Conservation (phyloP, 2,113 vertebrate species). For the Nothocercus julius region DNA sequence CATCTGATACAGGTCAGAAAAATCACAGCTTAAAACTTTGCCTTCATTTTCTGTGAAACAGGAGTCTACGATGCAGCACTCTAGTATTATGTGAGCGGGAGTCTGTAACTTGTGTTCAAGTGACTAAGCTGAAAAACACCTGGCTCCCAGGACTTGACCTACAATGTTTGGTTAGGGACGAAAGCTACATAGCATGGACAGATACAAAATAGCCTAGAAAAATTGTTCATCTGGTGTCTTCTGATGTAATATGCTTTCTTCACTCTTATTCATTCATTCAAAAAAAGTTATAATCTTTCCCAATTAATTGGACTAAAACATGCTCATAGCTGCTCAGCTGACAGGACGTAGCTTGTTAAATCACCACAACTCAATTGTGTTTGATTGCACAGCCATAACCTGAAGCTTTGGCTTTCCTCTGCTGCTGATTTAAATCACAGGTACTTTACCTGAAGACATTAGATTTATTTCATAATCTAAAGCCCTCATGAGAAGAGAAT, state of each 20-base stretch:
- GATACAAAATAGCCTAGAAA: background rate
- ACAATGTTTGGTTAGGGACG: background rate
- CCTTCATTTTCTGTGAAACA: background rate
- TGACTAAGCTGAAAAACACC: background rate
- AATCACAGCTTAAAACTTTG: background rate
- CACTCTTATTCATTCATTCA: background rate
- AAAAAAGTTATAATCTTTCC: background rate
- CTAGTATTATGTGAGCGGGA: background rate
- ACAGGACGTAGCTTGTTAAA: constrained; percentile 42
- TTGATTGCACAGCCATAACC: constrained; percentile 19
- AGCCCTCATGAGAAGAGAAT: background rate
- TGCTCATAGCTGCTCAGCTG: constrained; percentile 15
- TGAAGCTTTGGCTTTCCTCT: constrained; percentile 42
- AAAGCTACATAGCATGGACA: background rate
- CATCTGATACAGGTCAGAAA: background rate
- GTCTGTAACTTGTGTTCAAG: background rate
- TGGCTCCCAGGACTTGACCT: background rate
- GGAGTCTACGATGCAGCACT: fast-evolving
- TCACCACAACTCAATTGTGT: constrained; percentile 40
- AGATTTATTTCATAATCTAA: constrained; percentile 42
- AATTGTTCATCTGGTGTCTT: background rate
- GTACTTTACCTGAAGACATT: constrained; percentile 29
- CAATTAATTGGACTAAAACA: constrained; percentile 32
- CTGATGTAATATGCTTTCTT: background rate
- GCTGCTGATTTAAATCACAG: constrained; percentile 24